phyloP scores from a whole-genome alignment of 2,797 vertebrate species.

The Myotis myotis region DNA sequence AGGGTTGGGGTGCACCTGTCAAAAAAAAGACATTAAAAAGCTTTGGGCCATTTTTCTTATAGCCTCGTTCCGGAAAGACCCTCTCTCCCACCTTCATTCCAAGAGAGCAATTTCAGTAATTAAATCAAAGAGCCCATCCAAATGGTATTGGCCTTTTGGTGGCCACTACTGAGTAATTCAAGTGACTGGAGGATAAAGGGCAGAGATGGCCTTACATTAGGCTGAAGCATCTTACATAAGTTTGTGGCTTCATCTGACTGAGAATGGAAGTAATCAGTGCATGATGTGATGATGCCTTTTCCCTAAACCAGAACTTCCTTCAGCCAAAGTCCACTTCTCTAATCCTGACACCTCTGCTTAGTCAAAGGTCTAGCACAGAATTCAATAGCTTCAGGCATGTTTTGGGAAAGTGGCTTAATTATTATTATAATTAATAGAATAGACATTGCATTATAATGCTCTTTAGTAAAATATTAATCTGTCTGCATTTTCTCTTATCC shows the following conservation, averaged over 20 bases:
- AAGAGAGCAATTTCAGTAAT: neutral
- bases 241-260: neutral
- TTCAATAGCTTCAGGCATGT: neutral
- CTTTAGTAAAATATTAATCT: conserved; percentile 46
- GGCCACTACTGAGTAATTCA: neutral
- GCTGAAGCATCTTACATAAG: conserved; percentile 7
- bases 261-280: neutral
- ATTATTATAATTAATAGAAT: neutral
- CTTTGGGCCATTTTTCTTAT: conserved; percentile 37
- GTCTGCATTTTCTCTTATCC: conserved; percentile 20
- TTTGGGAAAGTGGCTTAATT: conserved; percentile 45
- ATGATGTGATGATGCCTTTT: neutral
- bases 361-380: neutral
- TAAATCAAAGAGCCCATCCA: neutral
- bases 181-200: neutral
- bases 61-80: neutral
- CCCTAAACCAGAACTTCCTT: conserved; percentile 27
- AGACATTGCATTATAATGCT: neutral
- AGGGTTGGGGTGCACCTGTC: conserved; percentile 97
- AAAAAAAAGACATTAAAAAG: conserved; percentile 47
- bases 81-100: neutral
- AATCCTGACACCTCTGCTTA: neutral
- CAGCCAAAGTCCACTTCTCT: neutral
- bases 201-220: neutral
- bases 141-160: neutral